phyloP scores from a whole-genome alignment of 2,113 vertebrate genomes.

The Odontophorus gujanensis region DNA sequence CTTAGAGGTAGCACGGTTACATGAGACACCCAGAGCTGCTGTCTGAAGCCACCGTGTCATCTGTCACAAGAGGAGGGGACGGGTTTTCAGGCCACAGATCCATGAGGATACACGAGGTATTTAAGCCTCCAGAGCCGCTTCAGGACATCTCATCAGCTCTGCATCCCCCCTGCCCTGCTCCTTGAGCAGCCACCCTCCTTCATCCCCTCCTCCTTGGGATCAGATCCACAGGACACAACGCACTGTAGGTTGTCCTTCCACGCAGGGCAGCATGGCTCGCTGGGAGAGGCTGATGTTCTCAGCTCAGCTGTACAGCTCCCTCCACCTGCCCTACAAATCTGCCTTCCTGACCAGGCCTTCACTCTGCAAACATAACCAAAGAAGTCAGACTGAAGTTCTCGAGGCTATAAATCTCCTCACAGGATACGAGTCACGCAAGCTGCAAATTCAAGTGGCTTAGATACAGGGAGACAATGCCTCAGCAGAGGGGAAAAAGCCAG shows the following conservation, averaged over 20 bases:
- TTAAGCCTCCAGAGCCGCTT: background rate
- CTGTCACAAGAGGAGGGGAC: background rate
- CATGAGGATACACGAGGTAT: too few species aligned
- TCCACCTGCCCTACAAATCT: background rate
- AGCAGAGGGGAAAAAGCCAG: background rate
- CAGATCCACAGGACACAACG: background rate
- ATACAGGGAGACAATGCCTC: background rate
- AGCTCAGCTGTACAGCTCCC: background rate
- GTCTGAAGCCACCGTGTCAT: background rate
- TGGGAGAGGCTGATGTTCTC: background rate
- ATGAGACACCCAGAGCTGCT: background rate
- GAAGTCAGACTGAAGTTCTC: background rate
- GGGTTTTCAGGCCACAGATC: background rate
- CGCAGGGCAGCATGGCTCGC: background rate
- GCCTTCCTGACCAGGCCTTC: background rate
- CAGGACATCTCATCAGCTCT: background rate
- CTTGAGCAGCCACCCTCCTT: too few species aligned
- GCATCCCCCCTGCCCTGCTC: background rate
- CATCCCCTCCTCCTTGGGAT: background rate
- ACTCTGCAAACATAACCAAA: background rate
- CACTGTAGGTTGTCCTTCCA: background rate
- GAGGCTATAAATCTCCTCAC: background rate
- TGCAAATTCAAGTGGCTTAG: background rate
- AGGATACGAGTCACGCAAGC: fast-evolving
- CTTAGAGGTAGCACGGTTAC: background rate